Percentiles rank a stretch among this genome's conserved stretches.
Conservation (phyloP, 2,797 vertebrate genomes). For the Paratrypauchen microcephalus region DNA sequence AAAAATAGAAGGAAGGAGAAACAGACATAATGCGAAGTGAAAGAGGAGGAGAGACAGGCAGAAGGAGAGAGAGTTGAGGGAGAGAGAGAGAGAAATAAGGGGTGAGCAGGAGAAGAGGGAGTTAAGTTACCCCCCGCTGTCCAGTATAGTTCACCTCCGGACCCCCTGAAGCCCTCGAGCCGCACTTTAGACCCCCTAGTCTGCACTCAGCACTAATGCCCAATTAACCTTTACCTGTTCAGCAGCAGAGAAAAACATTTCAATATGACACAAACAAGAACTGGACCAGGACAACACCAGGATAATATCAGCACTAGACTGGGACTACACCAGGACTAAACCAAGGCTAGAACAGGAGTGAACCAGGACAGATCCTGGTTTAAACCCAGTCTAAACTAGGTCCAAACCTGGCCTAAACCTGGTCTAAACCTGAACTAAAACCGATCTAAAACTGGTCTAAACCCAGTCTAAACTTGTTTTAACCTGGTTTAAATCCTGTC, state of each 20-base stretch:
- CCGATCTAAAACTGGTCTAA: not conserved
- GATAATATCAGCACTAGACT: not conserved
- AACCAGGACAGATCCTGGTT: not conserved
- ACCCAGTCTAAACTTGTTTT: not conserved
- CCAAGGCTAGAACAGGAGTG: not conserved
- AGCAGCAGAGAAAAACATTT: not conserved
- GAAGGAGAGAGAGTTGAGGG: not conserved
- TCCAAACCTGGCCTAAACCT: not conserved
- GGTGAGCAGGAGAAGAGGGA: not conserved
- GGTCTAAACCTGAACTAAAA: not conserved
- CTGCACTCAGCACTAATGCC: constrained; percentile 74
- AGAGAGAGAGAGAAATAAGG: not conserved
- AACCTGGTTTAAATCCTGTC: not conserved
- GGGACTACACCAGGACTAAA: not conserved
- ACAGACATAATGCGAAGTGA: not conserved
- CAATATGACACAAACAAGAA: not conserved
- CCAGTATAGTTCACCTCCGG: constrained; percentile 71
- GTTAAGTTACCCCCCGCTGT: constrained; percentile 37
- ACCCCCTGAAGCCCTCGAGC: constrained; percentile 61
- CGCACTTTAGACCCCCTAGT: constrained; percentile 58
- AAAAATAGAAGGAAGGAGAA: not conserved
- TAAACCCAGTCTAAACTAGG: not conserved
- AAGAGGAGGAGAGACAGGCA: no score
- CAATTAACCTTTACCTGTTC: constrained; percentile 81
- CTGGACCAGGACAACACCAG: not conserved